Percentiles rank a stretch among this genome's conserved stretches.
Conservation (phyloP, 2,113 vertebrate genomes). For the Nycticebus coucang region DNA sequence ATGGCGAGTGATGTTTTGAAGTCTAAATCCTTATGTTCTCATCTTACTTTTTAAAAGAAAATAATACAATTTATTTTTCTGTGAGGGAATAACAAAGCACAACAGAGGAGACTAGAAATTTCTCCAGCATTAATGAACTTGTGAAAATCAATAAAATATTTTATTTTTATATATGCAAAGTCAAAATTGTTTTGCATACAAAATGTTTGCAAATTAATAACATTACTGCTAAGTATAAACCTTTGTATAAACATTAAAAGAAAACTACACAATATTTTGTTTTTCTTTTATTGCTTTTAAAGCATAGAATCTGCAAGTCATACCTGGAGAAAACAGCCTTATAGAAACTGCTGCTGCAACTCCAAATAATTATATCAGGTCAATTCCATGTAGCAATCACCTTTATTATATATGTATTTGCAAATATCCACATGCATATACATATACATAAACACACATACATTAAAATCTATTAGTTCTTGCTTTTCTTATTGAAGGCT, state of each 20-base stretch:
- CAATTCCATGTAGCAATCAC: not conserved
- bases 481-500: not conserved
- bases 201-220: slow-evolving; percentile 91
- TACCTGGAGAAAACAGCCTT: not conserved
- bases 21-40: not conserved
- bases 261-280: slow-evolving; percentile 88
- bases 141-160: slow-evolving; percentile 91
- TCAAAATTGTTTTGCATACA: slow-evolving; percentile 90
- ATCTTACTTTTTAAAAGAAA: not conserved
- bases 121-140: slow-evolving; percentile 69
- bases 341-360: not conserved
- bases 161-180: slow-evolving; percentile 88
- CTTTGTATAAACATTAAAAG: slow-evolving; percentile 92
- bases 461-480: not conserved
- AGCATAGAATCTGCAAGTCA: slow-evolving; percentile 87
- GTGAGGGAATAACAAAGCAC: not conserved
- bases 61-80: not conserved
- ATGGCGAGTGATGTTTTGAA: not conserved
- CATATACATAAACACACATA: not conserved
- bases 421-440: not conserved
- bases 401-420: not conserved
- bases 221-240: slow-evolving; percentile 92
- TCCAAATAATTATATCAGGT: not conserved
- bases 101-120: slow-evolving; percentile 64
- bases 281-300: slow-evolving; percentile 86